Base-by-base conservation (phyloP, 2,797 vertebrate species). In the Eupleurogrammus muticus region DNA sequence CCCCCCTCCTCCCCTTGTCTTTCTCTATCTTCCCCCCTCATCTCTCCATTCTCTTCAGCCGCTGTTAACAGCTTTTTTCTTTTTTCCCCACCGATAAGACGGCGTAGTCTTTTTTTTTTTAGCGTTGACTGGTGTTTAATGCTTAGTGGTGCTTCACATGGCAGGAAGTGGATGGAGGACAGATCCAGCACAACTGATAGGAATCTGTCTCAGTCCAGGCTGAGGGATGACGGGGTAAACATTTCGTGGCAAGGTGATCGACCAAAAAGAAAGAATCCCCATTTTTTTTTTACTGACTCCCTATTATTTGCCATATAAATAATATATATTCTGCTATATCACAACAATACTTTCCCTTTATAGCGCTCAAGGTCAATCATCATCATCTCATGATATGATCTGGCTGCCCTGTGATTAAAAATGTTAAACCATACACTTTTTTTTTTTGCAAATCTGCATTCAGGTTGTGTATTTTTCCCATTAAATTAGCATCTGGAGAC, bases 201-300 rank as follows among this genome's bases (percentile, higher is more conserved):
- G 70, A 83, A 67, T 75, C 71, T 52, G 63, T 42, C 62, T 65
- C 57, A 71, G 68, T 65, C 21, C 56, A 68, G 63, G 49, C 53
- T 85, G 90, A 91, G 72, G 84, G 85, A 93, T 92, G 90, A 91
- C 82, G 77, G 51, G 66, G 66, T 81, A 82, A 85, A 83, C 79
- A 84, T 85, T 89, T 88, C 76, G 81, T 86, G 85, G 91, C 84
- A 89, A 84, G 83, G 74, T 84, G 82, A 91, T 90, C 68, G 58
- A 90, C 82, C 73, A 75, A 77, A 63, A 59, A 74, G 66, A 63
- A 59, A 74, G 66, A 44, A 38, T 57, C 66, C 54, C 47, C 73
- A 76, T 87, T 88, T 88, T 84, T 86, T 69, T 58, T 48, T 17
- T 4, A 58, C 28, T 51, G 4, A 11, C 19, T 4, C 0, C 5